A percentile compares a stretch with the other conserved stretches of the same genome.
These are phyloP conservation scores for Paralichthys olivaceus DNA, from an alignment of 2,113 vertebrate genomes.

Conservation along the genomic window DNA sequence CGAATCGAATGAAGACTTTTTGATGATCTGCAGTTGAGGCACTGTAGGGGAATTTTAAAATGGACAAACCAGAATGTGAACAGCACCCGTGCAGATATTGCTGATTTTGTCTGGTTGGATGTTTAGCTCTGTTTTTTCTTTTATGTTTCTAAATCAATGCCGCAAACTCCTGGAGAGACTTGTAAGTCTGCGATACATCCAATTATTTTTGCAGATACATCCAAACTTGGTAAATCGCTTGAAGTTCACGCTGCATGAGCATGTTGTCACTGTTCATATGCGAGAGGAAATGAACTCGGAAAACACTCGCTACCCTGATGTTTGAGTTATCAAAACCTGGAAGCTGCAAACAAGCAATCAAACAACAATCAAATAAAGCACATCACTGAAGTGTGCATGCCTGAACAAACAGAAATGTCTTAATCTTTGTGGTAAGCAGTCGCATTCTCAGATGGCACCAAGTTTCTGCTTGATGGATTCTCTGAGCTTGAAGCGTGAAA, in stretches of 20 bases:
- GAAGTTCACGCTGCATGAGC: slow-evolving; percentile 3
- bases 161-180: not conserved
- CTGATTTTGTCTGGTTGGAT: not conserved
- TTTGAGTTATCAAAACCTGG: not conserved
- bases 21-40: slow-evolving; percentile 6
- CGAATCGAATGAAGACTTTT: slow-evolving; percentile 7
- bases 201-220: slow-evolving; percentile 30
- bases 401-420: slow-evolving; percentile 41
- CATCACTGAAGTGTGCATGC: not conserved
- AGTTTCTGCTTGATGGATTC: slow-evolving; percentile 65
- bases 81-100: not conserved
- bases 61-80: not conserved
- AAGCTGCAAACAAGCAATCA: slow-evolving; percentile 32
- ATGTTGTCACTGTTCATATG: not conserved
- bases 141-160: not conserved
- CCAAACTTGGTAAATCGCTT: not conserved
- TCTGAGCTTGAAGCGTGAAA: slow-evolving; percentile 64
- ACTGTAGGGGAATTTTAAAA: slow-evolving; percentile 4
- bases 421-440: slow-evolving; percentile 58
- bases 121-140: not conserved
- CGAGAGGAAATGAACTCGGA: not conserved
- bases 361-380: slow-evolving; percentile 43
- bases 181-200: not conserved
- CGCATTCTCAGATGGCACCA: slow-evolving; percentile 52
- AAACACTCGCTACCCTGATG: not conserved